Evolutionary conservation across 2,797 vertebrate species (phyloP).

Genomic region (Silurus aristotelis): DNA sequence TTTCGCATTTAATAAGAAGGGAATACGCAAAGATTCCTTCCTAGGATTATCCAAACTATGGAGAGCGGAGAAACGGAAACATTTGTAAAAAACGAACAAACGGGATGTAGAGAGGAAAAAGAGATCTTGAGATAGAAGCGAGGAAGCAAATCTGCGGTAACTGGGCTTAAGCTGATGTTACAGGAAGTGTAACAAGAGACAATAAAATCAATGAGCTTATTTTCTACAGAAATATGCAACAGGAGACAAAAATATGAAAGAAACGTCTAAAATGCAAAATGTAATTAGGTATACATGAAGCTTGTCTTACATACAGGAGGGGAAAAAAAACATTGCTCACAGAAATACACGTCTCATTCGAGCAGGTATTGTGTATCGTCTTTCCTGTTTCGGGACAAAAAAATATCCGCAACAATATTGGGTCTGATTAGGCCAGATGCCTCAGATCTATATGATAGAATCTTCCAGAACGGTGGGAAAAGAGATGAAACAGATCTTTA

Average conservation of each 20-base stretch:
- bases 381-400: constrained; percentile 30
- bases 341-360: constrained; percentile 63
- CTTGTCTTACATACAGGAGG: constrained; percentile 67
- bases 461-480: constrained; percentile 60
- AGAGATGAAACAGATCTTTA: constrained; percentile 70
- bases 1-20: constrained; percentile 69
- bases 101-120: constrained; percentile 50
- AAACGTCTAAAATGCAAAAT: constrained; percentile 72
- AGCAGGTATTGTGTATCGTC: constrained; percentile 26
- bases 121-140: constrained; percentile 69
- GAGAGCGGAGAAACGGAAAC: constrained; percentile 60
- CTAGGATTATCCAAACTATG: constrained; percentile 66
- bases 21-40: constrained; percentile 64
- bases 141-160: constrained; percentile 82
- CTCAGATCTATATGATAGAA: constrained; percentile 23
- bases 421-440: constrained; percentile 36
- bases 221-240: constrained; percentile 67
- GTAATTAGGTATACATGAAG: constrained; percentile 72
- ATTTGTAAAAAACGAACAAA: background rate
- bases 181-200: constrained; percentile 79
- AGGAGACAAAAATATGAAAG: constrained; percentile 73
- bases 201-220: constrained; percentile 80
- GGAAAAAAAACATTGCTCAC: constrained; percentile 54
- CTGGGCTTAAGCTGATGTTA: constrained; percentile 84
- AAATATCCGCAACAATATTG: constrained; percentile 9